Evolutionary conservation across 92 coral and sea anemone species (phyloP), one percentile per base, ranked within the genome.

Genomic region (Umimayanthus chanpuru): DNA sequence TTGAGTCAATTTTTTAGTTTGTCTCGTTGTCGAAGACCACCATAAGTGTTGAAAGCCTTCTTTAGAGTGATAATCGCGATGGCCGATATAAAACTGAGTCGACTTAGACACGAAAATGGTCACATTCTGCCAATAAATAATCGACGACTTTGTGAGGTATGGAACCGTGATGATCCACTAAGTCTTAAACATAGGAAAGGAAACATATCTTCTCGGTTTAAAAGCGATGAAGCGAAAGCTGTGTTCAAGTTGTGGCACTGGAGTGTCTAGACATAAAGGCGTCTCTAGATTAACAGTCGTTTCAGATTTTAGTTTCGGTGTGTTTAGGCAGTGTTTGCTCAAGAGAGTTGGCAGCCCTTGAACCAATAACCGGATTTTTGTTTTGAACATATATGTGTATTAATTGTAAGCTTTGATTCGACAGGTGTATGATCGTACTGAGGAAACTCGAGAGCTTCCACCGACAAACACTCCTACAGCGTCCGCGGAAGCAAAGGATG

Each of bases 391-490:
- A 5, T 5, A 4, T 32, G 12, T 68, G 15, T 39, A 4, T 21
- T 28, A 65, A 79, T 81, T 56, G 39, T 38, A 5, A 9, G n/a
- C 23, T 44, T 50, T 83, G 23, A 66, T 3, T 83, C 68, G 41
- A 49, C 93, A 96, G 99, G 98, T 96, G 41, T 96, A 93, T 71
- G 99, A 97, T 81, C 91, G 99, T 36, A 94, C 98, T 0, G 98
- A 97, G 39, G 93, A 92, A n/a, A 94, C 95, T 47, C 91, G 98
- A 16, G 89, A 96, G 18, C 85, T 93, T 25, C 96, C 98, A 7
- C 90, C 93, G 0, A 86, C 84, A 8, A 91, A 94, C 11, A 81
- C 95, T 28, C 93, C 99, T 6, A 92, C 92, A 66, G 99, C 97
- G 1, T 91, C 85, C 0, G 95, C 92, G 75, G 91, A 96, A 88